Evolutionary conservation across 2,113 vertebrate species (phyloP).

Genomic region (Bucco capensis): DNA sequence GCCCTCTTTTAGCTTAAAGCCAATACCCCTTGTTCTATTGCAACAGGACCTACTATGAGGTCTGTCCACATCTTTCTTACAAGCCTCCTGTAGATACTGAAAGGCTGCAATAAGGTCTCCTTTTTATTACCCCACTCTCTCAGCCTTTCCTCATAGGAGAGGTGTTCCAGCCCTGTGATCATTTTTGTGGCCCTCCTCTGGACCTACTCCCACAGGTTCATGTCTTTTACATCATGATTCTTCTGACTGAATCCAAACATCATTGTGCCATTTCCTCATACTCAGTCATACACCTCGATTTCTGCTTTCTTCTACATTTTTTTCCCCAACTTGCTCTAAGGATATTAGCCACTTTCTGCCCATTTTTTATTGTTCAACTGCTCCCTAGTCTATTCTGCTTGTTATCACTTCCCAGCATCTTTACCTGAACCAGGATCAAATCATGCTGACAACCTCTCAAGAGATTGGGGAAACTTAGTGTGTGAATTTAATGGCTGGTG

Average conservation of each 20-base stretch:
- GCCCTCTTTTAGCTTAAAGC: background rate
- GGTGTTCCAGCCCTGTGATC: background rate
- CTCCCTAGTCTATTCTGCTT: background rate
- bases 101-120: background rate
- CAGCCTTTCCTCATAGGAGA: background rate
- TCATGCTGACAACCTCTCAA: background rate
- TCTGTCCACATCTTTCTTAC: background rate
- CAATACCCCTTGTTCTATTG: background rate
- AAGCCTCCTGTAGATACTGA: background rate
- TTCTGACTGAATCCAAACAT: background rate
- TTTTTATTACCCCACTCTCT: too few relatives aligned
- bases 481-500: background rate
- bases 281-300: background rate
- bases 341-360: background rate
- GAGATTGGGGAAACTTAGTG: background rate
- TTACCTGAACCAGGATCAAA: background rate
- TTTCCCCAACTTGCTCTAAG: background rate
- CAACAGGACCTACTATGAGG: background rate
- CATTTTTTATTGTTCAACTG: background rate
- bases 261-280: background rate
- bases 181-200: background rate
- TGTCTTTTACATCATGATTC: background rate
- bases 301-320: background rate
- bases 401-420: background rate
- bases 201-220: background rate